Evolutionary conservation across 2,888 invertebrate genomes (phyloP).

Genomic region (Lutraria lutraria): DNA sequence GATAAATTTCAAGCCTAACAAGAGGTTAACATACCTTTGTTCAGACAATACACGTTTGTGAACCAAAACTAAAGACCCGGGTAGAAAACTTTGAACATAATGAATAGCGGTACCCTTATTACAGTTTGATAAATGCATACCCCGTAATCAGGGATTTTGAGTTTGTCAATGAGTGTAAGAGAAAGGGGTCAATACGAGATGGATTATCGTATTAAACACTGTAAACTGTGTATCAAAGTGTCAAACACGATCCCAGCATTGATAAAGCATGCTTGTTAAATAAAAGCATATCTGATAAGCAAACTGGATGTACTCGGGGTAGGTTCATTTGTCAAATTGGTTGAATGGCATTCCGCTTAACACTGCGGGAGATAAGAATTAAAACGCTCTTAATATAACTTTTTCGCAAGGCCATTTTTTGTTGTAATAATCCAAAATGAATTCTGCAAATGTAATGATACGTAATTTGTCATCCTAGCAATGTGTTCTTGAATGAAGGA

Average conservation of each 20-base stretch:
- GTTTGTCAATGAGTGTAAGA: neutral
- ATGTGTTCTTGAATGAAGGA: conserved; percentile 6
- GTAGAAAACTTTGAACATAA: neutral
- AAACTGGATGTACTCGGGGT: conserved; percentile 38
- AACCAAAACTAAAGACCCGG: neutral
- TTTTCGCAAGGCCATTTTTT: neutral
- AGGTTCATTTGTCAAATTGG: conserved; percentile 37
- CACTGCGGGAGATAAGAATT: conserved; percentile 17
- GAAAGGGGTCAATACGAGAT: conserved; percentile 32
- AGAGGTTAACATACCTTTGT: neutral
- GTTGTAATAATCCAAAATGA: neutral
- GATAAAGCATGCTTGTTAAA: conserved; percentile 49
- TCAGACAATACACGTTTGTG: neutral
- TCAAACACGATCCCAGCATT: conserved; percentile 27
- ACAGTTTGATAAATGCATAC: neutral
- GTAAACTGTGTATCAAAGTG: conserved; percentile 44
- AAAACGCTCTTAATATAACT: conserved; percentile 12
- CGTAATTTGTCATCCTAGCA: neutral
- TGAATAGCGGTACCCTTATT: neutral
- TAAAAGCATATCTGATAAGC: conserved; percentile 45
- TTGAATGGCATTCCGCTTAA: conserved; percentile 17
- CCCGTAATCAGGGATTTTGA: conserved; percentile 5
- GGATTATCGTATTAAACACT: conserved; percentile 26
- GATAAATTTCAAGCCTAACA: neutral
- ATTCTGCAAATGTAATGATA: neutral